Evolutionary conservation across 2,888 invertebrate species (phyloP), one percentile per base, ranked within the genome.

Genomic region (Camptogramma bilineatum): DNA sequence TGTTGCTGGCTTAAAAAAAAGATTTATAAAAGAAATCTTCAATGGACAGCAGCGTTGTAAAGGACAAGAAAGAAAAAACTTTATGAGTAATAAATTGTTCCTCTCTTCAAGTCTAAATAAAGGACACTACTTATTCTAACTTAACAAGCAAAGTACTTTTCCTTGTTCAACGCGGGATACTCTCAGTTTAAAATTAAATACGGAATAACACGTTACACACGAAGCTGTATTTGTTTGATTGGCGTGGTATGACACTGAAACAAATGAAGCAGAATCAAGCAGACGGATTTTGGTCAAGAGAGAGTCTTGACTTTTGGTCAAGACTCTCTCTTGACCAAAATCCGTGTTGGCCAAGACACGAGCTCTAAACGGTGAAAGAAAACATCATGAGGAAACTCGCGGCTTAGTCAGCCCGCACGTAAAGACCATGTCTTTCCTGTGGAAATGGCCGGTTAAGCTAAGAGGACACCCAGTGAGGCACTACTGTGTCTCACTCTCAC

Each of bases 101-200:
- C 66, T 69, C 60, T 61, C 62, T 44, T 18, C 16, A 48, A 64
- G 48, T 67, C 62, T 69, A 67, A 73, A 72, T 73, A 70, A 69
- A 68, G 52, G 64, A 66, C 68, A 70, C 67, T 72, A 66, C 66
- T 73, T 70, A 68, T 68, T 69, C 53, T 63, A 66, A 70, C 67
- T 70, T 65, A 67, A 70, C 66, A 69, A 72, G 57, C 51, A 62
- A 70, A 77, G 72, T 71, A 72, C 68, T 71, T 76, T 77, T 74
- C 64, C 68, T 68, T 76, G 72, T 76, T 71, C 66, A 47, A 58
- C 44, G 55, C 46, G 62, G 50, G 57, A 57, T 31, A 28, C 55
- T 64, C 64, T 58, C 64, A 61, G 66, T 64, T 69, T 63, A 62
- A 54, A 68, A 66, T 64, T 62, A 66, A 58, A 57, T 50, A 52